Conservation (phyloP, 2,888 invertebrate genomes). For the Lasius fuliginosus region DNA sequence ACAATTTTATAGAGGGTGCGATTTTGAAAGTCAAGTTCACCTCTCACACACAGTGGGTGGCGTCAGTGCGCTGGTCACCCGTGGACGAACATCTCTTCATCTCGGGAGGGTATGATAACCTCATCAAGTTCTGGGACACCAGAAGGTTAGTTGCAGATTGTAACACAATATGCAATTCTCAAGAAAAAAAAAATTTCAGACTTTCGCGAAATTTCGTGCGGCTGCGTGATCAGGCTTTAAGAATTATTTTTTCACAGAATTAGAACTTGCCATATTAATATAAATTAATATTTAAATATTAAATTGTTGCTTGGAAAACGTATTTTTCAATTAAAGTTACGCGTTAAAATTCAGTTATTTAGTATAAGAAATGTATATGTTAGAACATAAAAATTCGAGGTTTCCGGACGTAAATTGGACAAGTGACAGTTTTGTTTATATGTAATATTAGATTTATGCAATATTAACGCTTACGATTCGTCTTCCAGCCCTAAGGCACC, state of each 20-base stretch:
- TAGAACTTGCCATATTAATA: background rate
- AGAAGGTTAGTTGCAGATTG: constrained; percentile 89
- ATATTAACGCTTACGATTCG: constrained; percentile 16
- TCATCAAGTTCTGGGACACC: constrained; percentile 98
- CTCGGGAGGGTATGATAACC: constrained; percentile 96
- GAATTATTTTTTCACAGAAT: background rate
- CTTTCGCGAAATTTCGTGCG: constrained; percentile 23
- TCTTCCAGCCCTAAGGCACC: constrained; percentile 94
- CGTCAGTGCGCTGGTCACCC: constrained; percentile 95
- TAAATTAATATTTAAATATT: background rate
- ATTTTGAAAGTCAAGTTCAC: constrained; percentile 96
- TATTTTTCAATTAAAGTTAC: constrained; percentile 15
- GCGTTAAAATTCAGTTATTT: background rate
- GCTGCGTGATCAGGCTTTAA: background rate
- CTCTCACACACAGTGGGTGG: constrained; percentile 97
- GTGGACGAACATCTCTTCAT: constrained; percentile 94
- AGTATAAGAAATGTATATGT: background rate
- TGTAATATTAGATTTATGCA: background rate
- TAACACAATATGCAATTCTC: background rate
- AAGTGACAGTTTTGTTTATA: background rate
- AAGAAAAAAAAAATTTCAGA: background rate
- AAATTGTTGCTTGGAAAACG: background rate
- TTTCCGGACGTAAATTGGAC: background rate
- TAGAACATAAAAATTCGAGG: background rate
- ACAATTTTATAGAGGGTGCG: constrained; percentile 90